Evolutionary conservation across 2,797 vertebrate species (phyloP).

Genomic region (Neosilurus mollespiculum): DNA sequence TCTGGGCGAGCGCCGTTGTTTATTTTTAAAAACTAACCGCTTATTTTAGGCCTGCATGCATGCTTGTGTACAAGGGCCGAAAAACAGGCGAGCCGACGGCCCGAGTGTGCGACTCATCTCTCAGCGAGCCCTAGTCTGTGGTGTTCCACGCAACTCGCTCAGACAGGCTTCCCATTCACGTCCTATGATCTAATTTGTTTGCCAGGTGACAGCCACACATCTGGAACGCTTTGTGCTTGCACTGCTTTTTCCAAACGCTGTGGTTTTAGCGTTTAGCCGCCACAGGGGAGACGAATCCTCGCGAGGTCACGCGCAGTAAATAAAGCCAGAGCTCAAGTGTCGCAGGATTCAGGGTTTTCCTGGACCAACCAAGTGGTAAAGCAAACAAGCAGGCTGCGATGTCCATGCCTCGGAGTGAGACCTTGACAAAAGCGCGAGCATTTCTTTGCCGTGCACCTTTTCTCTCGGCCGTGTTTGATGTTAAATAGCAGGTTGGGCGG

Average conservation of each 20-base stretch:
- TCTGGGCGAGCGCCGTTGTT: conserved; percentile 20
- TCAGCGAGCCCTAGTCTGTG: conserved; percentile 39
- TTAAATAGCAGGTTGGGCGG: conserved; percentile 64
- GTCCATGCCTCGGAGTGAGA: conserved; percentile 64
- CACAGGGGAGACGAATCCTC: conserved; percentile 64
- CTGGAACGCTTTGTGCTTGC: conserved; percentile 64
- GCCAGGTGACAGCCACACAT: conserved; percentile 66
- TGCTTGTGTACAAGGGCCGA: conserved; percentile 33
- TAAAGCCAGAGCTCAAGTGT: conserved; percentile 67
- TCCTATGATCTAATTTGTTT: conserved; percentile 64
- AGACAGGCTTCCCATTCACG: conserved; percentile 49
- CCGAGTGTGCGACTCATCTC: conserved; percentile 38
- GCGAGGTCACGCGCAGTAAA: conserved; percentile 67
- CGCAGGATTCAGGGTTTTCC: conserved; percentile 64
- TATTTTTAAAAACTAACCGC: conserved; percentile 51
- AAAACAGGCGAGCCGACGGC: conserved; percentile 38
- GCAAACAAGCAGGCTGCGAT: conserved; percentile 71
- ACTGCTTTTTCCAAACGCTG: conserved; percentile 57
- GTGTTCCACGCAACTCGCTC: conserved; percentile 49
- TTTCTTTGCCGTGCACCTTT: conserved; percentile 63
- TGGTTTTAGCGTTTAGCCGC: conserved; percentile 67
- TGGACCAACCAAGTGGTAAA: conserved; percentile 70
- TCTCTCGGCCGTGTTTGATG: conserved; percentile 69
- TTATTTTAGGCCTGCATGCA: conserved; percentile 40
- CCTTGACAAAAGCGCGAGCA: conserved; percentile 68